These are phyloP conservation scores for Sebastes schlegelii DNA, from an alignment of 2,113 vertebrate genomes.

Conservation along the genomic window DNA sequence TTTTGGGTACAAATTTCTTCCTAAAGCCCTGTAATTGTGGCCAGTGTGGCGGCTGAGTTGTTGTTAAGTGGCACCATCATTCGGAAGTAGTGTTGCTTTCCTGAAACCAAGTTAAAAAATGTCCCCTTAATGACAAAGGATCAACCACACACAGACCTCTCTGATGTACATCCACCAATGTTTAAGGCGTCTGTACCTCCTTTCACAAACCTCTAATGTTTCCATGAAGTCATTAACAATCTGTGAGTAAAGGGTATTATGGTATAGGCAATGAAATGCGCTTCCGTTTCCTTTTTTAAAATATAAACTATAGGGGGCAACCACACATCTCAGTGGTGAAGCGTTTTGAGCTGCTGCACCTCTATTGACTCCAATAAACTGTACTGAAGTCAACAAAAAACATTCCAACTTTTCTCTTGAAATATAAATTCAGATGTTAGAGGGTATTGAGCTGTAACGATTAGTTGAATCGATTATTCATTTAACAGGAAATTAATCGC, in stretches of 20 bases:
- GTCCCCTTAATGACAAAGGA: constrained; percentile 49
- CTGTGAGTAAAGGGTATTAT: background rate
- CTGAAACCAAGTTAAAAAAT: constrained; percentile 43
- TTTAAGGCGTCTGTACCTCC: constrained; percentile 19
- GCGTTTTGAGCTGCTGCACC: background rate
- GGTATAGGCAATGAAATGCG: background rate
- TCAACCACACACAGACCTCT: constrained; percentile 40
- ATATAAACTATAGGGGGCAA: background rate
- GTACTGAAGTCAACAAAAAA: background rate
- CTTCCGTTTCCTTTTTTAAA: background rate
- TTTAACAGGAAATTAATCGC: background rate
- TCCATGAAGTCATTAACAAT: constrained; percentile 30
- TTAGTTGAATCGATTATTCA: background rate
- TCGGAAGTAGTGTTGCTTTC: constrained; percentile 50
- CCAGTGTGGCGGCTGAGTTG: constrained; percentile 32
- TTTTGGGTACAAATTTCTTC: constrained; percentile 34
- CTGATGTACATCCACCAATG: constrained; percentile 16
- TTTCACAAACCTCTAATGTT: constrained; percentile 39
- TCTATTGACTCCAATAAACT: background rate
- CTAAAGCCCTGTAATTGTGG: constrained; percentile 70
- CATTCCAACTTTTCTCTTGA: background rate
- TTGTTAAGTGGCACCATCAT: constrained; percentile 37
- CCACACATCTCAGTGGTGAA: background rate
- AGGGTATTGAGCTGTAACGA: background rate
- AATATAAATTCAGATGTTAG: background rate